Evolutionary conservation across 2,113 vertebrate species (phyloP).

Genomic region (Xiphias gladius): DNA sequence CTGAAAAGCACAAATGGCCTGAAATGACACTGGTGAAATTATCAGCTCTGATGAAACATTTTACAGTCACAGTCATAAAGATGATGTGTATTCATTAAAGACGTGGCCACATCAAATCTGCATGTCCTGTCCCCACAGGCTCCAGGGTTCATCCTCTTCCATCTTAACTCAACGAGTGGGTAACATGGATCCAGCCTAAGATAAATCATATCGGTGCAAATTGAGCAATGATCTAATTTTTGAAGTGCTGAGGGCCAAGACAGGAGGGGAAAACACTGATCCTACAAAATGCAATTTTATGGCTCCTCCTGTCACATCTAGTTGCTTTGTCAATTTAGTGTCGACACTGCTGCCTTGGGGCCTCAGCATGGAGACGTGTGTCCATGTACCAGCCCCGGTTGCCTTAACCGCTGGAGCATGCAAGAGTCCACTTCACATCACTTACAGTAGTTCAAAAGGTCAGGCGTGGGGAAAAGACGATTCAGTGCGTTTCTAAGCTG

Average conservation of each 20-base stretch:
- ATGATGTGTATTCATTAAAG: slow-evolving; percentile 52
- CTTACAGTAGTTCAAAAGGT: slow-evolving; percentile 57
- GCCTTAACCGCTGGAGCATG: slow-evolving; percentile 48
- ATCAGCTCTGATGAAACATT: slow-evolving; percentile 37
- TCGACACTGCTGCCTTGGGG: slow-evolving; percentile 71
- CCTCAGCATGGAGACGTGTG: slow-evolving; percentile 47
- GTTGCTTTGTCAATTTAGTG: slow-evolving; percentile 82
- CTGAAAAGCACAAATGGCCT: slow-evolving; percentile 47
- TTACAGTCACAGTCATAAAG: slow-evolving; percentile 35
- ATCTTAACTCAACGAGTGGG: slow-evolving; percentile 62
- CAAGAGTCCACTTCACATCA: slow-evolving; percentile 57
- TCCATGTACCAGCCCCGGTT: slow-evolving; percentile 54
- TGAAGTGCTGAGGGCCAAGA: slow-evolving; percentile 71
- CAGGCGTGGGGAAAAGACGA: slow-evolving; percentile 4
- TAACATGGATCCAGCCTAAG: slow-evolving; percentile 53
- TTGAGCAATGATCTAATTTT: slow-evolving; percentile 77
- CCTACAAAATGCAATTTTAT: slow-evolving; percentile 83
- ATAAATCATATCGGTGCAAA: slow-evolving; percentile 78
- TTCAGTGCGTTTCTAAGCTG: slow-evolving; percentile 8
- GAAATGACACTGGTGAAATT: slow-evolving; percentile 54
- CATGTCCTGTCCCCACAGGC: slow-evolving; percentile 51
- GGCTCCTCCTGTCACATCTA: slow-evolving; percentile 81
- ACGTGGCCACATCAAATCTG: slow-evolving; percentile 42
- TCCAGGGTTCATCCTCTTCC: slow-evolving; percentile 51
- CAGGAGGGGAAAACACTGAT: slow-evolving; percentile 68